Base-by-base conservation (phyloP, 1,140 invertebrate genomes). In the Pseudomyrmex sp. region DNA sequence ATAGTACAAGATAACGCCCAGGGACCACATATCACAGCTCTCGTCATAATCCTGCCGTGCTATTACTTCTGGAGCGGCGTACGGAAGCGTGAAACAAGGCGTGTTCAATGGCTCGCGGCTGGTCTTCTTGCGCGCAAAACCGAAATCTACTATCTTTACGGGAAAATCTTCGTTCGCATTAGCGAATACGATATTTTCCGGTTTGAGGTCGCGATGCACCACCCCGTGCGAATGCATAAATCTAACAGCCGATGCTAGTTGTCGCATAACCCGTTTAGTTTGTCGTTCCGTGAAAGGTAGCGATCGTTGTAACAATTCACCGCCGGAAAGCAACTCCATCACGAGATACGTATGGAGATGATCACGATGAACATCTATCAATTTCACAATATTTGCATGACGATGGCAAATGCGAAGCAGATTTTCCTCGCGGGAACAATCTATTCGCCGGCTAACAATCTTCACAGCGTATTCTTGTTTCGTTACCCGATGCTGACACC, bases 11-110 rank as follows among this genome's bases (percentile, higher is more conserved):
- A 98, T 97, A 4, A 98, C 98, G 0, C 98, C 98, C 0, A 99
- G 93, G 93, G 97, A 98, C 98, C 98, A 99, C 44, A 99, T 93
- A 95, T 99, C 98, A 95, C 98, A 99, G 88, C 96, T 97, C 92
- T 98, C 97, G 90, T 98, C 97, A 93, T 99, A 99, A 1, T 95
- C 96, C 69, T 95, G 94, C 0, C 93, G 91, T 0, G 94, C 95
- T 0, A 99, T 94, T 8, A 99, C 98, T 93, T 99, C 98, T 2
- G 98, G 98, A 2, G 98, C 98, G 5, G 98, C 98, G 94, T 99
- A 99, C 82, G 97, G 97, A 23, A 98, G 93, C 0, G 98, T 98
- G 91, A 97, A 99, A 90, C 98, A 98, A 1, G 98, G 97, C 0
- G 97, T 98, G 88, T 96, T 96, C 90, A 97, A 94, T 70, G 95